A percentile compares a stretch with the other conserved stretches of the same genome.
Conservation (phyloP, 2,113 vertebrate genomes). For the Mystacornis crossleyi region DNA sequence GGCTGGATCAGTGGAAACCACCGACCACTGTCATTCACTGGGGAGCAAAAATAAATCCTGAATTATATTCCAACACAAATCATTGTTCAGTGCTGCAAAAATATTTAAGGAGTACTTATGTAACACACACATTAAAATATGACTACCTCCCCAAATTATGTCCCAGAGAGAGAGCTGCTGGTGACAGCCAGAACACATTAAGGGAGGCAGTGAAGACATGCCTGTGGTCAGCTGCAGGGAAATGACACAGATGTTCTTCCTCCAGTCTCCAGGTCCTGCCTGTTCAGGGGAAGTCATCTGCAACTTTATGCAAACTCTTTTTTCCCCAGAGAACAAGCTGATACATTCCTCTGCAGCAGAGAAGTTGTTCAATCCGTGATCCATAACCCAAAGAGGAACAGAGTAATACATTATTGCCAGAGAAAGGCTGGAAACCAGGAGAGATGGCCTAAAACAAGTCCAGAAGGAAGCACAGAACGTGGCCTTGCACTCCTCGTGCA, state of each 20-base stretch:
- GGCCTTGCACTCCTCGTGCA: neutral
- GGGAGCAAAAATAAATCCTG: neutral
- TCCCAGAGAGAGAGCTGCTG: neutral
- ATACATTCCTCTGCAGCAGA: neutral
- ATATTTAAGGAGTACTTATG: neutral
- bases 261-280: neutral
- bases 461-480: neutral
- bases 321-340: neutral
- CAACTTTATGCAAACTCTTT: neutral
- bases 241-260: constrained; percentile 42
- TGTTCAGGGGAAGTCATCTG: neutral
- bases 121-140: neutral
- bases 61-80: neutral
- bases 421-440: neutral
- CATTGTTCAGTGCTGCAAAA: neutral
- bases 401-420: neutral
- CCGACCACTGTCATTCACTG: neutral
- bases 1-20: neutral
- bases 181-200: neutral
- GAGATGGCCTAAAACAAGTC: neutral
- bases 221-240: constrained; percentile 37
- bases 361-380: neutral
- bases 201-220: neutral
- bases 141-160: neutral
- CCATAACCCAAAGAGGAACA: neutral